Conservation (phyloP, 2,113 vertebrate genomes). For the Rhegmatorhina hoffmannsi region DNA sequence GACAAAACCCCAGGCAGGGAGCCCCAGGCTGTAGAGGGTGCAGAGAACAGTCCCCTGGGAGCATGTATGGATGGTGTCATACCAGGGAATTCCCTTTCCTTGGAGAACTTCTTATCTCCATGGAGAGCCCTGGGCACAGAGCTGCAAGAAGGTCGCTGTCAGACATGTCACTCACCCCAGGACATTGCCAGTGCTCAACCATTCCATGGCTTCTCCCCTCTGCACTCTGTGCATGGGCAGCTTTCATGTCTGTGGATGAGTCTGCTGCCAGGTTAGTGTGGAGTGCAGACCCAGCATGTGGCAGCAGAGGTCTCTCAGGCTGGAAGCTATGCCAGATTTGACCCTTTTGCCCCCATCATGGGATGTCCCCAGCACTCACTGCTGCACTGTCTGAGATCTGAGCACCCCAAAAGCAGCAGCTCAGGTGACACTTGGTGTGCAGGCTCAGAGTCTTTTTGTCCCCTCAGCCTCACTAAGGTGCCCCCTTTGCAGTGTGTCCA, state of each 20-base stretch:
- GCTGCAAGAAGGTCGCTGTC: background rate
- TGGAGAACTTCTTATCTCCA: background rate
- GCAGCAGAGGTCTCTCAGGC: background rate
- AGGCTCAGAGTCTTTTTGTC: background rate
- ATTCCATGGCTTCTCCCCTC: background rate
- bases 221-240: background rate
- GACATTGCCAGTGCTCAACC: background rate
- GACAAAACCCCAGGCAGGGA: background rate
- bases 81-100: background rate
- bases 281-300: background rate
- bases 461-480: background rate
- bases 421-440: background rate
- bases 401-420: background rate
- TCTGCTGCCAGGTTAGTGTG: background rate
- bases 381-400: background rate
- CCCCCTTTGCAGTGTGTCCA: slow-evolving; percentile 80
- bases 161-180: background rate
- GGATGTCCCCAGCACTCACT: background rate
- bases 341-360: background rate
- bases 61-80: fast-evolving
- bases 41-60: background rate
- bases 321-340: background rate
- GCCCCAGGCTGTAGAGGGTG: background rate
- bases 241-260: background rate
- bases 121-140: background rate